Conservation (phyloP, 1,140 invertebrate genomes). For the Belonocnema kinseyi region DNA sequence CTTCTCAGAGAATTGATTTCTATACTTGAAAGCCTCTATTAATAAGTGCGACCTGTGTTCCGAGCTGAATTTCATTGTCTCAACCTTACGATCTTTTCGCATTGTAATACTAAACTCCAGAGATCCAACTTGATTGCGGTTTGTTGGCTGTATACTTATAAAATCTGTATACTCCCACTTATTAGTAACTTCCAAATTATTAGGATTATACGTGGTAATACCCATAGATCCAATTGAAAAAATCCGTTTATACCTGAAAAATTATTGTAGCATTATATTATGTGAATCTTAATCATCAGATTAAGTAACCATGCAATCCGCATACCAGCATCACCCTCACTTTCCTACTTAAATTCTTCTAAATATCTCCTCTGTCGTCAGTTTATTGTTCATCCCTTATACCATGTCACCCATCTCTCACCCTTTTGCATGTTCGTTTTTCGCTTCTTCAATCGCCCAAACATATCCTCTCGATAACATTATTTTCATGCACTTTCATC, state of each 20-base stretch:
- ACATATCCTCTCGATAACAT: no score
- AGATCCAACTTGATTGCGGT: constrained; percentile 77
- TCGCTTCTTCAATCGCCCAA: no score
- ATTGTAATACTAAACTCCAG: constrained; percentile 91
- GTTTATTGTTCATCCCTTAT: no score
- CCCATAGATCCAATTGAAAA: constrained; percentile 97
- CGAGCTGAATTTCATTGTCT: constrained; percentile 98
- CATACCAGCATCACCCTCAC: no score
- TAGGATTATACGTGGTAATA: constrained; percentile 98
- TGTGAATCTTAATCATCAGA: no score
- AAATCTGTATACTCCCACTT: constrained; percentile 93
- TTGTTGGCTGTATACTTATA: constrained; percentile 82
- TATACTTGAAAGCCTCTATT: constrained; percentile 91
- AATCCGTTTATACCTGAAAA: constrained; percentile 94
- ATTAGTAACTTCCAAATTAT: constrained; percentile 96
- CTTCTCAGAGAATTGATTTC: constrained; percentile 87
- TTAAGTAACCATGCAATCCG: no score
- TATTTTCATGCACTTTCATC: no score
- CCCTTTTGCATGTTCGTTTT: no score
- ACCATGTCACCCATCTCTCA: no score
- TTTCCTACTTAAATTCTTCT: no score
- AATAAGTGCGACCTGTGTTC: constrained; percentile 95
- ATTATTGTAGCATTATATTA: neutral
- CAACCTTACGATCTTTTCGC: constrained; percentile 92
- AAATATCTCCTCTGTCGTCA: no score